Percentiles rank a stretch among this genome's conserved stretches.
These are phyloP conservation scores for Lithophane socia DNA, from an alignment of 2,888 invertebrate species.

Conservation along the genomic window DNA sequence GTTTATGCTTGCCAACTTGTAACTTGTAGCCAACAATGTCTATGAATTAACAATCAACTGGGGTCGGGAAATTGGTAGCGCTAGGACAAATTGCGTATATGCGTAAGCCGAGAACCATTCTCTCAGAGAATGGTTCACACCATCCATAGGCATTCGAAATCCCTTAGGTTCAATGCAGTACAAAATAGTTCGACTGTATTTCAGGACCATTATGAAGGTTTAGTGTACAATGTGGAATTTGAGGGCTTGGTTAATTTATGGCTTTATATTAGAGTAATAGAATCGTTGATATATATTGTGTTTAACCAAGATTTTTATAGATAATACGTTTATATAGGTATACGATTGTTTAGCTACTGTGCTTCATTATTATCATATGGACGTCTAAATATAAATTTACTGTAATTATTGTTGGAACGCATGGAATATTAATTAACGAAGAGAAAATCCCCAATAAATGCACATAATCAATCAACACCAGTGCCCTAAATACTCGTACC, in stretches of 20 bases:
- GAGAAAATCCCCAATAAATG: constrained; percentile 10
- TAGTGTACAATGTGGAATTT: constrained; percentile 36
- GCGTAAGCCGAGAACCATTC: constrained; percentile 67
- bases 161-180: constrained; percentile 66
- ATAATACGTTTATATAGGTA: too few species aligned
- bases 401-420: not conserved
- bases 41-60: constrained; percentile 84
- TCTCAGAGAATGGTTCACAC: constrained; percentile 73
- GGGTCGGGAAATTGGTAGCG: constrained; percentile 74
- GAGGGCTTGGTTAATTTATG: constrained; percentile 43
- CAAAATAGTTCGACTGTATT: constrained; percentile 67
- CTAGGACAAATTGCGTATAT: constrained; percentile 77
- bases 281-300: not conserved
- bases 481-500: constrained; percentile 35
- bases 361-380: not conserved
- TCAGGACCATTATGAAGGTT: constrained; percentile 45
- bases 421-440: not conserved
- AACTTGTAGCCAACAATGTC: constrained; percentile 78
- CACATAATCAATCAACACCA: constrained; percentile 40
- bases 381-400: not conserved
- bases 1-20: constrained; percentile 75
- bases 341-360: not conserved
- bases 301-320: not conserved
- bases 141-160: constrained; percentile 64
- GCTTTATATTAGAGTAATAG: constrained; percentile 7